These are phyloP conservation scores for Scomber colias DNA, from an alignment of 2,113 vertebrate genomes.

Conservation along the genomic window DNA sequence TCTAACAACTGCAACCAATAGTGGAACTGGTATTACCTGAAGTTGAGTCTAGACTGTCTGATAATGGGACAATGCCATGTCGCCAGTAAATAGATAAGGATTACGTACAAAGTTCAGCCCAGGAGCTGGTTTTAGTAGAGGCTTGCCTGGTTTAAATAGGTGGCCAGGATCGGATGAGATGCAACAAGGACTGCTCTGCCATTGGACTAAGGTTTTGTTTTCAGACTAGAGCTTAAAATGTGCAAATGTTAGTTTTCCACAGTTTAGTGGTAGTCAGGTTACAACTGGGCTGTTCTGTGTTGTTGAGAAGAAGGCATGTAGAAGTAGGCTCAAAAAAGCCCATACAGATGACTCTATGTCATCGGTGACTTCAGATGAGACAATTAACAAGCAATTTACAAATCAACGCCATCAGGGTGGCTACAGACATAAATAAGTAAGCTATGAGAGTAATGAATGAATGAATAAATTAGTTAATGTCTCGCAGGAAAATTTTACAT, in stretches of 20 bases:
- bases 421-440: too few relatives aligned
- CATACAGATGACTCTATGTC: too few relatives aligned
- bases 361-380: too few relatives aligned
- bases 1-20: not conserved
- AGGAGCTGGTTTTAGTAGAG: not conserved
- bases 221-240: too few relatives aligned
- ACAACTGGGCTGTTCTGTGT: not conserved
- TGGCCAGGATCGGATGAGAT: too few relatives aligned
- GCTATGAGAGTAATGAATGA: too few relatives aligned
- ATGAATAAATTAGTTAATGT: too few relatives aligned
- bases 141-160: not conserved
- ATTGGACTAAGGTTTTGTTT: too few relatives aligned
- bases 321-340: not conserved
- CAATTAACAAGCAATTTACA: too few relatives aligned
- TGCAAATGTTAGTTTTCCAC: not conserved
- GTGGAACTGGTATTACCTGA: not conserved
- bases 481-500: too few relatives aligned
- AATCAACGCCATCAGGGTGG: too few relatives aligned
- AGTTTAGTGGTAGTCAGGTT: not conserved
- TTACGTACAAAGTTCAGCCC: not conserved
- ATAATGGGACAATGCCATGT: not conserved
- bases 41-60: not conserved
- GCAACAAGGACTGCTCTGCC: too few relatives aligned
- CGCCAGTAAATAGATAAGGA: not conserved
- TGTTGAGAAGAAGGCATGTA: not conserved